Conservation (phyloP, 64 coral and sea anemone species). For the Pachyseris speciosa region DNA sequence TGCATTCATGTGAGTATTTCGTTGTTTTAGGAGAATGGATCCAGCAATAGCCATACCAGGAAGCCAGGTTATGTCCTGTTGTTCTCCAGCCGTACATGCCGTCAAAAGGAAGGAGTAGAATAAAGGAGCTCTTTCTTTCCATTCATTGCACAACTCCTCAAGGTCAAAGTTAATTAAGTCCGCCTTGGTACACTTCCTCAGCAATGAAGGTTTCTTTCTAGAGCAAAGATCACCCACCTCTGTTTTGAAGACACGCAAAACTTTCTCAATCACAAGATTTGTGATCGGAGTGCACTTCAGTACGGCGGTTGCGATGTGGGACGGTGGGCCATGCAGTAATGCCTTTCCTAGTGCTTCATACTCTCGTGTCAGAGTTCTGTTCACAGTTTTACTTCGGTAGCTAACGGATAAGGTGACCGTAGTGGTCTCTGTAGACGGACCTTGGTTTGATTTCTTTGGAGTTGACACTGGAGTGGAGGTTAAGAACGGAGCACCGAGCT, state of each 20-base stretch:
- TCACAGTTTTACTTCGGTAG: conserved; percentile 55
- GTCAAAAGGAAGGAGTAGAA: conserved; percentile 9
- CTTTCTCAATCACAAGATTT: conserved; percentile 44
- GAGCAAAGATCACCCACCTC: conserved; percentile 38
- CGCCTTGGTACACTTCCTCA: conserved; percentile 33
- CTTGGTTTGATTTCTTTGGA: neutral
- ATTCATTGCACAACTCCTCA: conserved; percentile 48
- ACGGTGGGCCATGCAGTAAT: conserved; percentile 19
- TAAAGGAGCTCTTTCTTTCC: conserved; percentile 46
- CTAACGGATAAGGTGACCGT: neutral
- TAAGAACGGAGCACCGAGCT: neutral
- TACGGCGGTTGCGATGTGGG: conserved; percentile 30
- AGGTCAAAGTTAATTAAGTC: conserved; percentile 46
- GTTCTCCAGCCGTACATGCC: conserved; percentile 10
- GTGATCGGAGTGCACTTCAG: conserved; percentile 36
- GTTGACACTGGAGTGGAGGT: neutral
- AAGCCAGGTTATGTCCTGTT: conserved; percentile 31
- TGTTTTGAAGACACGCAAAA: neutral
- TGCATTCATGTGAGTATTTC: conserved; percentile 28
- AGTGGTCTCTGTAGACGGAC: neutral
- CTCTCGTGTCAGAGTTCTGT: neutral
- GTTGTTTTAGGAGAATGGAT: neutral
- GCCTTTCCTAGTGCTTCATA: conserved; percentile 2
- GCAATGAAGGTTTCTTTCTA: conserved; percentile 36
- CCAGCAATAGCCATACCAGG: conserved; percentile 50